Conservation (phyloP, 2,113 vertebrate genomes). For the Cephalophus harveyi region DNA sequence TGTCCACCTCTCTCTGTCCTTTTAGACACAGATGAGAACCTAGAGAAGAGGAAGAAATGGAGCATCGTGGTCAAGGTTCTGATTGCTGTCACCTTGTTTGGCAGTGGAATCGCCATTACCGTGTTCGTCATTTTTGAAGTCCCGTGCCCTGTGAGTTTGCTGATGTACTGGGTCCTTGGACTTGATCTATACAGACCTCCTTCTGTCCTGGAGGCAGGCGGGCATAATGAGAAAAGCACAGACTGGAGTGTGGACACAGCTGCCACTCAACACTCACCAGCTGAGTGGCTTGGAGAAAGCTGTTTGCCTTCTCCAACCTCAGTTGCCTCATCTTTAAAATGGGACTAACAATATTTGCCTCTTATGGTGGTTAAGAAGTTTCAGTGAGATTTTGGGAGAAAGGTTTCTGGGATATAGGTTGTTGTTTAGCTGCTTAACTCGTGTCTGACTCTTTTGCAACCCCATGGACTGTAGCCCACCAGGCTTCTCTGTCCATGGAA, state of each 20-base stretch:
- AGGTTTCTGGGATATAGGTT: background rate
- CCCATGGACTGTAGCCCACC: background rate
- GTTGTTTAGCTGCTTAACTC: background rate
- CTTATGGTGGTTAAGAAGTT: background rate
- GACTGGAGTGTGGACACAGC: background rate
- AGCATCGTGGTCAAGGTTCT: conserved; percentile 13
- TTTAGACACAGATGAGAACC: conserved; percentile 4
- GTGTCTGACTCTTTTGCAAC: background rate
- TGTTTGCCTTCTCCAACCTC: background rate
- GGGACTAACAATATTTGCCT: background rate
- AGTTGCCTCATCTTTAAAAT: conserved; percentile 16
- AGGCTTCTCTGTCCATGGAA: background rate
- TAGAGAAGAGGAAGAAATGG: conserved; percentile 47
- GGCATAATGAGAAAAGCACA: background rate
- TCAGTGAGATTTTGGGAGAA: background rate
- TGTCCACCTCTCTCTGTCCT: background rate
- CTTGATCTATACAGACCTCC: background rate
- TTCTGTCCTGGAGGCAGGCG: background rate
- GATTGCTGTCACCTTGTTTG: conserved; percentile 26
- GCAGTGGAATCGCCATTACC: background rate
- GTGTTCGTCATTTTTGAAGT: conserved; percentile 52
- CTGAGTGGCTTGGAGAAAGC: background rate
- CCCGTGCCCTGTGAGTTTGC: conserved; percentile 61
- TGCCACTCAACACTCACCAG: background rate
- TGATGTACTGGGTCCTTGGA: background rate